These are phyloP conservation scores for Triplophysa rosa DNA, from an alignment of 2,113 vertebrate genomes.

Conservation along the genomic window DNA sequence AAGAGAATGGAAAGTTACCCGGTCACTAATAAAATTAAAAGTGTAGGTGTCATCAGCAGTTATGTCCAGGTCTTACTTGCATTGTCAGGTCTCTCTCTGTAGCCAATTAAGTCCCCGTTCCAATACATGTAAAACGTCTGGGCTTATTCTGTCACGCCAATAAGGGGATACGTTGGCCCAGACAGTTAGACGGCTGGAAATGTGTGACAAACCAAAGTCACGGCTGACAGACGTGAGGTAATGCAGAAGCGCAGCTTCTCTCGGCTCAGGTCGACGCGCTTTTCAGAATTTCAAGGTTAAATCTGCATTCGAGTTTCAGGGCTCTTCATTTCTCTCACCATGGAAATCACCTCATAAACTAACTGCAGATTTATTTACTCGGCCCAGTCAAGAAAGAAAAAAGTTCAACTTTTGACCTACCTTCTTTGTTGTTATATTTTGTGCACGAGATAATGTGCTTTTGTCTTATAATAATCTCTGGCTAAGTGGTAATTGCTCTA, in stretches of 20 bases:
- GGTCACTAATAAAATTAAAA: conserved; percentile 31
- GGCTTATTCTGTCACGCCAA: conserved; percentile 11
- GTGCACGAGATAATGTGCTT: conserved; percentile 80
- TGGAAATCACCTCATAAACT: conserved; percentile 26
- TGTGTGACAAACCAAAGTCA: conserved; percentile 13
- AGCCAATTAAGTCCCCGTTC: conserved; percentile 42
- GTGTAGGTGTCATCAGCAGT: conserved; percentile 14
- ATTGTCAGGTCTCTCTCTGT: conserved; percentile 29
- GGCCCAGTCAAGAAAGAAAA: conserved; percentile 21
- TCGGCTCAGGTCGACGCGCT: too few relatives aligned
- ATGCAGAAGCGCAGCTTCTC: not conserved
- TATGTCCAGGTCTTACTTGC: conserved; percentile 35
- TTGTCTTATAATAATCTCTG: conserved; percentile 82
- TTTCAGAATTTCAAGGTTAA: not conserved
- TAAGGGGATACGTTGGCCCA: not conserved
- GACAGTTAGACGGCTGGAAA: conserved; percentile 8
- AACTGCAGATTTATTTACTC: conserved; percentile 33
- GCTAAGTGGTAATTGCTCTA: conserved; percentile 90
- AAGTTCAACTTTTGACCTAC: conserved; percentile 69
- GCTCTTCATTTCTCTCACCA: conserved; percentile 12
- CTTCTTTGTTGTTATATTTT: conserved; percentile 79
- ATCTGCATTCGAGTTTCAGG: not conserved
- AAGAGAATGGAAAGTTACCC: not conserved
- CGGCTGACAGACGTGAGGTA: not conserved
- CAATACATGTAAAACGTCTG: not conserved